Percentiles rank a stretch among this genome's conserved stretches.
phyloP scores from a whole-genome alignment of 2,797 vertebrate genomes.

The Chiroxiphia lanceolata region DNA sequence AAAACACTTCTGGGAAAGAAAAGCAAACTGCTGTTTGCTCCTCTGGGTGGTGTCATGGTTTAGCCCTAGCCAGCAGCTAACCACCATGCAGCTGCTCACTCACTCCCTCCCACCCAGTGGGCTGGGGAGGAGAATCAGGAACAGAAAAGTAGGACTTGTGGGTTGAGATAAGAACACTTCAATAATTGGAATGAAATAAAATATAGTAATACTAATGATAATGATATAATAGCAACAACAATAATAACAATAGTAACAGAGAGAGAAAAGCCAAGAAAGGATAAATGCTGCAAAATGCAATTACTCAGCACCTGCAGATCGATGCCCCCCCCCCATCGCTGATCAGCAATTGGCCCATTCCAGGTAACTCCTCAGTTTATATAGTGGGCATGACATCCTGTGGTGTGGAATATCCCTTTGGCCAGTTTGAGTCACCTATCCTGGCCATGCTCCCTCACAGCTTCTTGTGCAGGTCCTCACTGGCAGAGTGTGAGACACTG shows the following conservation, averaged over 20 bases:
- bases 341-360: background rate
- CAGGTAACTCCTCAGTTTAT: background rate
- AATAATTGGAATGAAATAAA: background rate
- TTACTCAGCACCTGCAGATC: background rate
- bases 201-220: background rate
- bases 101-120: background rate
- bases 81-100: background rate
- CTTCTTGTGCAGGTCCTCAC: background rate
- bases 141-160: background rate
- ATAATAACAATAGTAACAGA: background rate
- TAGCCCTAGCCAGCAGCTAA: background rate
- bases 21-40: background rate
- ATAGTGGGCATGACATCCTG: background rate
- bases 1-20: background rate
- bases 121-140: background rate
- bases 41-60: background rate
- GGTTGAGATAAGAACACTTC: background rate
- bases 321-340: background rate
- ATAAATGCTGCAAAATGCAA: background rate
- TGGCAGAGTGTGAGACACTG: background rate
- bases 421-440: background rate
- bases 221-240: background rate
- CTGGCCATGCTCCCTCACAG: background rate
- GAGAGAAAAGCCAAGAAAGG: background rate
- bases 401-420: background rate